phyloP scores from a whole-genome alignment of 2,797 vertebrate species.

The Micromesistius poutassou region DNA sequence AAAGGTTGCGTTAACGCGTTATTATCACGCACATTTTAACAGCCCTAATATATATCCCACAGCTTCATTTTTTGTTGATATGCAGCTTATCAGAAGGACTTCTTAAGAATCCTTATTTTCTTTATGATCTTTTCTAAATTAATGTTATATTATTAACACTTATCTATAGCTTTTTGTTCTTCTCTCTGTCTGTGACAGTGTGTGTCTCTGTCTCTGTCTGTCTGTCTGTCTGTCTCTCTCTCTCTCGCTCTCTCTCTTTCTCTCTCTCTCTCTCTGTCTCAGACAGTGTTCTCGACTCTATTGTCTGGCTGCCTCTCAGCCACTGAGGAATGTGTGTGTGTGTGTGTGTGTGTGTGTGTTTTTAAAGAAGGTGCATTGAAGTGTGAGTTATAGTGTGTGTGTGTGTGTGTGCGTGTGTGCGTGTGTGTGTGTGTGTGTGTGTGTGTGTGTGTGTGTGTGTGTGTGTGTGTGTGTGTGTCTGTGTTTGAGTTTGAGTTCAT shows the following conservation, averaged over 20 bases:
- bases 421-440: conserved; percentile 53
- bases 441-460: conserved; percentile 53
- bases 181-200: too few relatives aligned
- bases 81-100: neutral
- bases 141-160: too few relatives aligned
- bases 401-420: conserved; percentile 39
- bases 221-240: neutral
- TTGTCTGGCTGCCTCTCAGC: conserved; percentile 37
- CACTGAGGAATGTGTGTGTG: conserved; percentile 55
- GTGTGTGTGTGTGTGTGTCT: conserved; percentile 38
- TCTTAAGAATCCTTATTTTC: too few relatives aligned
- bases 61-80: neutral
- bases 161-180: neutral
- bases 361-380: neutral
- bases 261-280: neutral
- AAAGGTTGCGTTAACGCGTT: too few relatives aligned
- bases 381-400: neutral
- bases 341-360: conserved; percentile 26
- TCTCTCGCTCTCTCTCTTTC: neutral
- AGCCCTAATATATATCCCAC: neutral
- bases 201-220: too few relatives aligned
- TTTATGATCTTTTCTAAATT: too few relatives aligned
- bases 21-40: too few relatives aligned
- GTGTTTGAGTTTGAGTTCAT: conserved; percentile 31
- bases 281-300: conserved; percentile 20